These are phyloP conservation scores for Leucoma salicis DNA, from an alignment of 2,888 invertebrate genomes.

Conservation along the genomic window DNA sequence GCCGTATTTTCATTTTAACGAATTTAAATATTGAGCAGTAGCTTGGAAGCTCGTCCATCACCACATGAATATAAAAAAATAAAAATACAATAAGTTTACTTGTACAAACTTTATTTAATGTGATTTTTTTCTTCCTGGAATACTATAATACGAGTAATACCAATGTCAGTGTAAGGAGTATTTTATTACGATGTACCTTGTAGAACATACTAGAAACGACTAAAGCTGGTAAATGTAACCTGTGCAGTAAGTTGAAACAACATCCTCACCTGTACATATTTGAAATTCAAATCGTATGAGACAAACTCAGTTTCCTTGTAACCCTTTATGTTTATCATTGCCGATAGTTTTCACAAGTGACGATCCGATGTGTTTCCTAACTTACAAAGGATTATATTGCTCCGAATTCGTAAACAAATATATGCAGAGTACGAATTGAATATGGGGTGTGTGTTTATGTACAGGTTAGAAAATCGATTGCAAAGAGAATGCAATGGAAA, in stretches of 20 bases:
- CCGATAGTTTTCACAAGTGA: slow-evolving; percentile 41
- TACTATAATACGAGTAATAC: too few species aligned
- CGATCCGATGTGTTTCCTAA: slow-evolving; percentile 15
- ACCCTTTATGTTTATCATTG: slow-evolving; percentile 57
- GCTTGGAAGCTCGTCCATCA: too few species aligned
- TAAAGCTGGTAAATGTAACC: slow-evolving; percentile 69
- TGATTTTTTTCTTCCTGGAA: too few species aligned
- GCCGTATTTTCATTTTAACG: too few species aligned
- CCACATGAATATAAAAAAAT: too few species aligned
- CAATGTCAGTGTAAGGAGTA: not conserved
- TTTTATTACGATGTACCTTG: not conserved
- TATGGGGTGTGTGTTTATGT: too few species aligned
- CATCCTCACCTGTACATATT: slow-evolving; percentile 72
- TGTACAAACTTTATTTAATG: too few species aligned
- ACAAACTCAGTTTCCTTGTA: slow-evolving; percentile 61
- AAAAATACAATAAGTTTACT: too few species aligned
- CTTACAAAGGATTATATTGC: slow-evolving; percentile 30
- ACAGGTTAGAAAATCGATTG: too few species aligned
- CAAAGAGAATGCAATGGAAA: too few species aligned
- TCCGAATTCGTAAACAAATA: slow-evolving; percentile 24
- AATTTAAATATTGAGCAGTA: too few species aligned
- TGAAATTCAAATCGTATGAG: slow-evolving; percentile 75
- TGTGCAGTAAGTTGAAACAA: slow-evolving; percentile 68
- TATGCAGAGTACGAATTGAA: not conserved
- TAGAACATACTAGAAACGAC: slow-evolving; percentile 61